Evolutionary conservation across 2,888 invertebrate genomes (phyloP).

Genomic region (Pachycephus smyrnensis): DNA sequence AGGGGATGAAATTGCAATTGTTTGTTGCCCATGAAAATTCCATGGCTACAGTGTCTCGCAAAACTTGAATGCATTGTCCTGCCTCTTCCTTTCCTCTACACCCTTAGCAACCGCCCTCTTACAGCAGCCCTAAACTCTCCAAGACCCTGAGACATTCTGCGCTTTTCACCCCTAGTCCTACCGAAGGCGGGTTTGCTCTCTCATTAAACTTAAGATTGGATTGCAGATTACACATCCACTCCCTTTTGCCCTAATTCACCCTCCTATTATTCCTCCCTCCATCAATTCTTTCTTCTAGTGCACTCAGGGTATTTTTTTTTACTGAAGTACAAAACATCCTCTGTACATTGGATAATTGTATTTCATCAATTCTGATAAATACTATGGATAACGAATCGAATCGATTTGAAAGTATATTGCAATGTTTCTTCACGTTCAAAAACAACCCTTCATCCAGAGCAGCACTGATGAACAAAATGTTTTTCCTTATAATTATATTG

Average conservation of each 20-base stretch:
- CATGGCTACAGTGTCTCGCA: background rate
- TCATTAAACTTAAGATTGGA: conserved; percentile 54
- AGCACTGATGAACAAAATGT: background rate
- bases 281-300: conserved; percentile 7
- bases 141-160: background rate
- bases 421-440: background rate
- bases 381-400: background rate
- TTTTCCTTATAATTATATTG: background rate
- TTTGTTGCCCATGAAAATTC: background rate
- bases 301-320: background rate
- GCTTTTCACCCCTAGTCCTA: background rate
- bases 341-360: background rate
- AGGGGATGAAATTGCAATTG: background rate
- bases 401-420: background rate
- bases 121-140: background rate
- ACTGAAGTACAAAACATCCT: background rate
- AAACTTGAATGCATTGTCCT: background rate
- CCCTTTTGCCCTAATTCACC: conserved; percentile 26
- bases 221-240: conserved; percentile 51
- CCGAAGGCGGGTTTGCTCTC: conserved; percentile 19
- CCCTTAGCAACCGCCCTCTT: background rate
- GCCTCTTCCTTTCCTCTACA: background rate
- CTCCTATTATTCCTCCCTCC: conserved; percentile 13
- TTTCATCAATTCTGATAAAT: background rate
- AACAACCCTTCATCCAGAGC: background rate